Evolutionary conservation across 2,797 vertebrate genomes (phyloP).

Genomic region (Apogon talboti): DNA sequence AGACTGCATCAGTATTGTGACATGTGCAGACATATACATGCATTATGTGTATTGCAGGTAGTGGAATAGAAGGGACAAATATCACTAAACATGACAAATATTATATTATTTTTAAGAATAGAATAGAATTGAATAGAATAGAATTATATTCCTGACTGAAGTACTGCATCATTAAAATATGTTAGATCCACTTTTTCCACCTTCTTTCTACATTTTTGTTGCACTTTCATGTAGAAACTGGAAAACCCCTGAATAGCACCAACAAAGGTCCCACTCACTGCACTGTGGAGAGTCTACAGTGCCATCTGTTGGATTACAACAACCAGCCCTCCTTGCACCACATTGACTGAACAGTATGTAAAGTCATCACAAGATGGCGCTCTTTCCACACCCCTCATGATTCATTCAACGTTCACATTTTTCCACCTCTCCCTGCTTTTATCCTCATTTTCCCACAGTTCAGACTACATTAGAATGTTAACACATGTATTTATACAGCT

Average conservation of each 20-base stretch:
- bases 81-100: not conserved
- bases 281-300: constrained; percentile 12
- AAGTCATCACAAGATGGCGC: constrained; percentile 48
- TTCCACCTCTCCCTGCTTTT: not conserved
- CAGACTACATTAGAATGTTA: constrained; percentile 22
- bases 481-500: constrained; percentile 56
- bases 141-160: not conserved
- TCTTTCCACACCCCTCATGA: constrained; percentile 24
- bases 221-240: constrained; percentile 55
- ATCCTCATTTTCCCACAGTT: constrained; percentile 44
- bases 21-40: not conserved
- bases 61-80: not conserved
- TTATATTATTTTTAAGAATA: too few species aligned
- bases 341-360: not conserved
- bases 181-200: constrained; percentile 8
- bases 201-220: constrained; percentile 8
- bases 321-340: not conserved
- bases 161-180: too few species aligned
- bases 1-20: constrained; percentile 22
- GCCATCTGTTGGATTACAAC: constrained; percentile 65
- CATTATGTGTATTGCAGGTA: not conserved
- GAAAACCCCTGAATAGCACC: constrained; percentile 51
- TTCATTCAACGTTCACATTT: too few species aligned
- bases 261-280: not conserved
- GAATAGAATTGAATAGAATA: too few species aligned